Base-by-base conservation (phyloP, 2,797 vertebrate genomes). In the Xenentodon cancila region DNA sequence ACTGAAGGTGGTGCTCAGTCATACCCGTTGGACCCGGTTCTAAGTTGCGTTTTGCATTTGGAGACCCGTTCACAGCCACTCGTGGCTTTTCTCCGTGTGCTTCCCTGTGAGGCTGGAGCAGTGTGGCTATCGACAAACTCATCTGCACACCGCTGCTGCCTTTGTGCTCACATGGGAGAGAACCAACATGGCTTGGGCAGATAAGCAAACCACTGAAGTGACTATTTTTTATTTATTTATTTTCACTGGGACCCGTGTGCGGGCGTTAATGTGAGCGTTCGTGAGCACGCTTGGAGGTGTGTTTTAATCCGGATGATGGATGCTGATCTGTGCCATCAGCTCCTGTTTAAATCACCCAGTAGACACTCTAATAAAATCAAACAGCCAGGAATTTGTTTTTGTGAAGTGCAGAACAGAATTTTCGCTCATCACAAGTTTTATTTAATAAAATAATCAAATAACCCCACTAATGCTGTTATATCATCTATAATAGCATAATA, bases 161-260 rank as follows among this genome's bases (percentile, higher is more conserved):
- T 84, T 79, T 82, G 77, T 77, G 54, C 61, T 75, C 84, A 52
- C 75, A 62, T 30, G 68, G 57, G 70, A 59, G 71, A 48, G 76
- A 22, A 16, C 56, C 74, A 85, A 78, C 85, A 82, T 89, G 90
- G 73, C 63, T 60, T 20, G 52, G 64, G 17, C 44, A 86, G 92
- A 93, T 93, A 92, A 92, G 84, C 73, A 76, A 59, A 68, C 64
- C 19, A 62, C 69, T 75, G 70, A 71, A 70, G 75, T 72, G 77
- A 84, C 86, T 20, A 2, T 9, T 1, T 27, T 51, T 53, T 59
- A 49, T 51, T 37, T 15, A 3, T 25, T 25, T 25, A 5, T 25
- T 25, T 70, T 70, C 45, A 46, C 32, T 32, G 59, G 74, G 25
- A 80, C 70, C 73, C 75, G 66, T 79, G 37, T 59, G 3, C 73